Base-by-base conservation (phyloP, 1,140 invertebrate genomes). In the Dendrolimus punctatus region DNA sequence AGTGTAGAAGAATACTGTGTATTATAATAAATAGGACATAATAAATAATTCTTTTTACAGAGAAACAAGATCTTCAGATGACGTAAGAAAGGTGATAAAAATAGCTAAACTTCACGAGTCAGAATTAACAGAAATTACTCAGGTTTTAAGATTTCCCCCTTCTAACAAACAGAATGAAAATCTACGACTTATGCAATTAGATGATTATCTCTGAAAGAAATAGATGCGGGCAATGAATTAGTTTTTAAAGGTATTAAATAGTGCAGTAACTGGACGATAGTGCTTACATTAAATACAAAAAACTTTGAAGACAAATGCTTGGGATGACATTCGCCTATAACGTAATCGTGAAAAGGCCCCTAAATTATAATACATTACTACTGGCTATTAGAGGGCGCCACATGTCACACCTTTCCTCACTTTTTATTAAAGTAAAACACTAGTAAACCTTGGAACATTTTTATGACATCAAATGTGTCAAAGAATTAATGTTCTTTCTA, bases 81-180 rank as follows among this genome's bases (percentile, higher is more conserved):
- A 92, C 69, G 88, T 91, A 2, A 76, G 88, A 43, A 81, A 90
- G 70, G 88, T 91, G 48, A 90, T 95, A 23, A 89, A 90, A 65
- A 88, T 90, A 51, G 93, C 93, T 0, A 92, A 92, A 80, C 73
- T 95, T 48, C 89, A 91, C 47, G 89, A 91, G 70, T 86, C 88
- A 0, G 91, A 93, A 68, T 64, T 94, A 39, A 88, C 88, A 7
- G 88, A 91, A 55, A 64, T 90, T 5, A 90, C 92, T 0, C 93
- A 94, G 82, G 80, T 90, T 4, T 66, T 95, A 5, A 90, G 91
- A 75, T 91, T 92, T 67, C 79, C 88, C 4, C 64, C 80, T 2
- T 55, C 80, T 39, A 66, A 77, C 23, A 58, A 88, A 36, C 69
- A 87, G 9, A 78, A 85, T 50, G 80, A 90, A 49, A 88, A 90